Conservation (phyloP, 2,797 vertebrate species). For the Mareca penelope region DNA sequence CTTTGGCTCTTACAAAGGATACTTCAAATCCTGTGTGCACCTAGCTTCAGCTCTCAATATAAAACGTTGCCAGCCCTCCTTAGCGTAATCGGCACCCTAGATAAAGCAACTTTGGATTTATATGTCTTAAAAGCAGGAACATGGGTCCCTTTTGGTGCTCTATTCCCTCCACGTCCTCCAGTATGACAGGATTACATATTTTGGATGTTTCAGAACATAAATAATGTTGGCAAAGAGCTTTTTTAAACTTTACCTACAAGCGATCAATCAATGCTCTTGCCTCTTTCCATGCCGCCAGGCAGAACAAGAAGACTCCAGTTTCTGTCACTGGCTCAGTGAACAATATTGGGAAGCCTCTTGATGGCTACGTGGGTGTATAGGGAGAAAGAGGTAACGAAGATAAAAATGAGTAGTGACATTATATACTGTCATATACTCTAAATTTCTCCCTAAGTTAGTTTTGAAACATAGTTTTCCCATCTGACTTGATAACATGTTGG, state of each 20-base stretch:
- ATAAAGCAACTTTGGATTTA: not conserved
- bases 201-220: not conserved
- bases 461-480: accelerated
- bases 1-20: not conserved
- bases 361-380: not conserved
- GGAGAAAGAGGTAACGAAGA: not conserved
- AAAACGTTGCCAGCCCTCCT: not conserved
- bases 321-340: not conserved
- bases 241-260: not conserved
- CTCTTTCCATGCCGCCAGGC: not conserved
- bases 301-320: not conserved
- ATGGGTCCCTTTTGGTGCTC: accelerated
- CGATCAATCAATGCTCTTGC: not conserved
- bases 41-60: accelerated
- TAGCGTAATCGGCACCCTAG: no score
- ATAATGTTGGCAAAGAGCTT: not conserved
- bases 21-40: accelerated
- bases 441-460: not conserved
- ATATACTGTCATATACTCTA: not conserved
- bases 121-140: not conserved
- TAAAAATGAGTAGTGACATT: not conserved
- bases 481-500: not conserved
- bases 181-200: accelerated
- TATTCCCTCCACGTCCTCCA: not conserved
- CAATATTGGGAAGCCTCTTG: not conserved